phyloP scores from a whole-genome alignment of 1,140 invertebrate genomes.

The Helicoverpa zea region DNA sequence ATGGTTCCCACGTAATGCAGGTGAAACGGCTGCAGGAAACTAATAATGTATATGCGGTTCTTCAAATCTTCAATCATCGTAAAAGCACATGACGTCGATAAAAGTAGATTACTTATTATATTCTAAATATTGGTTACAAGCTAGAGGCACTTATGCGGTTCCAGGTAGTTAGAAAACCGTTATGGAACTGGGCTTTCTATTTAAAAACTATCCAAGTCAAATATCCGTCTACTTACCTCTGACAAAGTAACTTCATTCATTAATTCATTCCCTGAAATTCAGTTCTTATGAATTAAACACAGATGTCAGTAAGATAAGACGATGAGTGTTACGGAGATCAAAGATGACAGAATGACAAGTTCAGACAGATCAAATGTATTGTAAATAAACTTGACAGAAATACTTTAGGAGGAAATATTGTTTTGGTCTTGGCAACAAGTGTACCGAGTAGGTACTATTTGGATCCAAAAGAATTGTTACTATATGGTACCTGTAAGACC shows the following conservation, averaged over 20 bases:
- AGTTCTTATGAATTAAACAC: slow-evolving; percentile 4
- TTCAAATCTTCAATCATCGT: no score
- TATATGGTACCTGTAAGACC: no score
- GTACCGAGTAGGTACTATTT: no score
- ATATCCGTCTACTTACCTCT: neutral
- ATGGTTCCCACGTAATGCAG: no score
- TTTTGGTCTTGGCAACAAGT: neutral
- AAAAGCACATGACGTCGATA: no score
- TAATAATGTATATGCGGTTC: no score
- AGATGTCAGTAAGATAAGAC: neutral
- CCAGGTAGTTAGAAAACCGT: no score
- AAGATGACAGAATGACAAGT: slow-evolving; percentile 21
- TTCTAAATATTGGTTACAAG: no score
- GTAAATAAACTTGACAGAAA: slow-evolving; percentile 17
- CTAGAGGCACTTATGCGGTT: neutral
- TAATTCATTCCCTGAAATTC: neutral
- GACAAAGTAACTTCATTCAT: neutral
- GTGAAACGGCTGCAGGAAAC: no score
- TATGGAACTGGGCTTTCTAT: neutral
- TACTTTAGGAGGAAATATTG: neutral
- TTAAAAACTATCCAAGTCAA: neutral
- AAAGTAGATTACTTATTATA: no score
- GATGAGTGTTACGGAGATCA: slow-evolving; percentile 22
- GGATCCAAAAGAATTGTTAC: no score
- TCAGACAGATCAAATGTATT: neutral